Evolutionary conservation across 2,888 invertebrate genomes (phyloP), one percentile per base, ranked within the genome.

Genomic region (Caenorhabditis sp.): DNA sequence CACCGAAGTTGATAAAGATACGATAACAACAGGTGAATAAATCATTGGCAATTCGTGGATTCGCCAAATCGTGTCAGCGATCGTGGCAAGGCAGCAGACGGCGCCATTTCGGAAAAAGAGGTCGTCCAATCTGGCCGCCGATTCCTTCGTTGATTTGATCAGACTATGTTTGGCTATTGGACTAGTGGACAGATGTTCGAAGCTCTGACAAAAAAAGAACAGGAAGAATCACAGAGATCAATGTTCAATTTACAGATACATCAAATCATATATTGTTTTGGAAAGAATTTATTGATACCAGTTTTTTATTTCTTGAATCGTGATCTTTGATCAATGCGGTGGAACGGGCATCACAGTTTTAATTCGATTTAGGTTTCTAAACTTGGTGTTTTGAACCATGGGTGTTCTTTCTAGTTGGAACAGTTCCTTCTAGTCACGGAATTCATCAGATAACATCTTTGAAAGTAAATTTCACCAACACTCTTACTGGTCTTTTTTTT

Each of bases 11-110:
- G 79, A 79, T 72, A 70, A 79, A 38, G n/a, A 22, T 24, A 56
- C 70, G 77, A 70, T 70, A 70, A 79, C 64, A 70, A 72, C 70
- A 79, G 64, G 70, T 77, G 70, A 70, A 56, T 79, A 56, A 56
- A 79, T 64, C 70, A 58, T 54, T 63, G 61, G 51, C 69, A 74
- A 63, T 54, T 41, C 66, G 47, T 47, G 56, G 44, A 63, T 77
- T 76, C 56, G 6, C 49, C 16, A 8, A 54, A 38, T 26, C 54
- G 44, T 44, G 54, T 64, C 38, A 51, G 28, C 61, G 51, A 77
- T 75, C 58, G 35, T 61, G 61, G 72, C 72, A 38, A 61, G 10
- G 35, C 44, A 47, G 66, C 54, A 70, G 63, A 74, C 63, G 54
- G 28, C 41, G 54, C 49, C 59, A 49, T 24, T 64, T 75, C 49